Base-by-base conservation (phyloP, 2,113 vertebrate species). In the Platysteira castanea region DNA sequence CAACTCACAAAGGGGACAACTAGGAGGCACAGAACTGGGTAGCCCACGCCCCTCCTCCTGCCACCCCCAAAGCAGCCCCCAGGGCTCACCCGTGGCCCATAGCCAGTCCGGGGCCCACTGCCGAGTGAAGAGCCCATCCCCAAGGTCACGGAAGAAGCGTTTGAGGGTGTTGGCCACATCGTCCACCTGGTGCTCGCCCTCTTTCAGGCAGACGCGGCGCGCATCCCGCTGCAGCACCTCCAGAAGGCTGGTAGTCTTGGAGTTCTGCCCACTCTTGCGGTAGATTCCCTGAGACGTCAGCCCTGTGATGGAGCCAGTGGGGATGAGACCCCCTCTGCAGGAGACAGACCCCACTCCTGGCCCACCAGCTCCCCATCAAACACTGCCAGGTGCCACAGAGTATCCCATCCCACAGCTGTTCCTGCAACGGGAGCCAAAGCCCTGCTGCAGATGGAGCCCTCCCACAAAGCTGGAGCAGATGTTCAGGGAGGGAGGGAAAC, bases 231-330 rank as follows among this genome's bases (percentile, higher is more conserved):
- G 98, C 44, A 99, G 98, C 52, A 87, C 84, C 73, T 99, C 99
- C 69, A 99, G 98, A 79, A 99, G 97, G 24, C 93, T 93, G 20
- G 98, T 98, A 31, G 98, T 99, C 70, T 98, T 99, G 2, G 99
- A 99, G 54, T 99, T 99, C 97, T 99, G 99, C 2, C 99, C 99
- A 0, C 99, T 99, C 96, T 99, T 99, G 53, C 99, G 98, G 96
- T 99, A 99, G 96, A 99, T 99, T 16, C 99, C 99, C 93, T 99
- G 99, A 0, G 99, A 99, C 0, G 97, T 98, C 95, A 99, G 90
- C 23, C 99, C 99, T 99, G 87, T 3, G 18, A 59, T 5, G 13
- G 20, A 42, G 3, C 5, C 20, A 7, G 27, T 0, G 24, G 21
- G 41, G 37, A 2, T 83, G 33, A 87, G 41, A 53, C 3, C 15